phyloP scores from a whole-genome alignment of 2,113 vertebrate genomes.

The Callopanchax toddi region DNA sequence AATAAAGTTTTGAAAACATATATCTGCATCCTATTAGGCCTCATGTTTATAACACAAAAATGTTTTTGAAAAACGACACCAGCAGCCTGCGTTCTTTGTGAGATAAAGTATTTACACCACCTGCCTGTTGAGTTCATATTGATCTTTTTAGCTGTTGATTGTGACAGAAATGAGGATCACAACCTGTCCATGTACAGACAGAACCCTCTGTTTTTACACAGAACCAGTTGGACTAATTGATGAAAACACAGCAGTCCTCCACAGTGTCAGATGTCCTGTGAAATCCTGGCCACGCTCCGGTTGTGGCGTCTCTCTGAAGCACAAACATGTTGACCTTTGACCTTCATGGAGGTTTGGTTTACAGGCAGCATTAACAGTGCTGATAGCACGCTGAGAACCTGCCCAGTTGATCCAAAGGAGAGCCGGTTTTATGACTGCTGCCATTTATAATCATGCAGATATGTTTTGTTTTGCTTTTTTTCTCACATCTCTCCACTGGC shows the following conservation, averaged over 20 bases:
- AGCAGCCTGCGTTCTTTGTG: too few species aligned
- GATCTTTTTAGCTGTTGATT: too few species aligned
- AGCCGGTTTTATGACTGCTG: constrained; percentile 45
- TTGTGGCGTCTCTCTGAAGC: constrained; percentile 75
- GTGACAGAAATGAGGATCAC: too few species aligned
- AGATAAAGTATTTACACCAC: too few species aligned
- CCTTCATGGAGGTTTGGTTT: constrained; percentile 68
- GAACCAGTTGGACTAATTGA: too few species aligned
- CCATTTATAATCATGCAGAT: constrained; percentile 39
- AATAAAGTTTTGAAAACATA: too few species aligned
- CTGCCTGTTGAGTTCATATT: too few species aligned
- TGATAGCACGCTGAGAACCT: constrained; percentile 70
- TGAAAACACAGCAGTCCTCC: not conserved
- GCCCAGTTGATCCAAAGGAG: constrained; percentile 62
- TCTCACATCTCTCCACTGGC: not conserved
- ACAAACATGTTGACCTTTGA: constrained; percentile 77
- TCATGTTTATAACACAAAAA: too few species aligned
- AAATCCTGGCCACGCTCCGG: constrained; percentile 63
- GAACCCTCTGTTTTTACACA: too few species aligned
- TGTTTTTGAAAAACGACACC: too few species aligned
- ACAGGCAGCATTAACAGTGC: constrained; percentile 65
- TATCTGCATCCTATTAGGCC: too few species aligned
- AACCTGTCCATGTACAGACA: too few species aligned
- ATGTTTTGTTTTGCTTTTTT: constrained; percentile 10
- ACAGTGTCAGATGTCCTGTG: constrained; percentile 61